These are phyloP conservation scores for Bufo bufo DNA, from an alignment of 2,113 vertebrate genomes.

Conservation along the genomic window DNA sequence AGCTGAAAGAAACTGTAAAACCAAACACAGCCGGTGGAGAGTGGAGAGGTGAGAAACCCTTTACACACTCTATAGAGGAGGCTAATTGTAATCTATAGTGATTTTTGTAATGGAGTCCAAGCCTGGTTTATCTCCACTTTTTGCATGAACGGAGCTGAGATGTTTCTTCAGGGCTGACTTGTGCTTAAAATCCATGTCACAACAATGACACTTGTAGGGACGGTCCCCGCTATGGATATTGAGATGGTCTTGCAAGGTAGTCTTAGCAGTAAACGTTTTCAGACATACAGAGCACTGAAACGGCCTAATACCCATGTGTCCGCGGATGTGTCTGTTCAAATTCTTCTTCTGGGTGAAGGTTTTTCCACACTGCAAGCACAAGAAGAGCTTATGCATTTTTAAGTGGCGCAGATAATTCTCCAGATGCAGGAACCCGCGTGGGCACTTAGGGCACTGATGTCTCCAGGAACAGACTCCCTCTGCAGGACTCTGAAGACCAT, in stretches of 20 bases:
- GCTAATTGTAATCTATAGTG: constrained; percentile 72
- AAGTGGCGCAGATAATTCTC: constrained; percentile 85
- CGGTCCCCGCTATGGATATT: constrained; percentile 83
- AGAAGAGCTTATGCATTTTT: constrained; percentile 84
- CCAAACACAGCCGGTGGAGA: background rate
- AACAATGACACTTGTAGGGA: constrained; percentile 79
- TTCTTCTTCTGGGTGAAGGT: constrained; percentile 84
- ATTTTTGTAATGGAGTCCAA: constrained; percentile 70
- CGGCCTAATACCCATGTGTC: constrained; percentile 83
- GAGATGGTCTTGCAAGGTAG: constrained; percentile 83
- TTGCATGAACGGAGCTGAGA: constrained; percentile 81
- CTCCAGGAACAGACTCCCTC: constrained; percentile 69
- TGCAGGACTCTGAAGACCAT: constrained; percentile 68
- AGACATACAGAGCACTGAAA: constrained; percentile 86
- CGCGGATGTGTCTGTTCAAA: constrained; percentile 80
- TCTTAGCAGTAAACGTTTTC: constrained; percentile 86
- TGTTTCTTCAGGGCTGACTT: constrained; percentile 84
- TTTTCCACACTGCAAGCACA: constrained; percentile 86
- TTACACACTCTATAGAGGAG: background rate
- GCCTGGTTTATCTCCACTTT: constrained; percentile 72
- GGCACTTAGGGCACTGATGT: constrained; percentile 83
- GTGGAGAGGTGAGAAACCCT: background rate
- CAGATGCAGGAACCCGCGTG: constrained; percentile 82
- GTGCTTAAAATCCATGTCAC: constrained; percentile 83
- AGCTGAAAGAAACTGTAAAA: background rate